phyloP scores from a whole-genome alignment of 2,888 invertebrate species.

The Cryptus armator region DNA sequence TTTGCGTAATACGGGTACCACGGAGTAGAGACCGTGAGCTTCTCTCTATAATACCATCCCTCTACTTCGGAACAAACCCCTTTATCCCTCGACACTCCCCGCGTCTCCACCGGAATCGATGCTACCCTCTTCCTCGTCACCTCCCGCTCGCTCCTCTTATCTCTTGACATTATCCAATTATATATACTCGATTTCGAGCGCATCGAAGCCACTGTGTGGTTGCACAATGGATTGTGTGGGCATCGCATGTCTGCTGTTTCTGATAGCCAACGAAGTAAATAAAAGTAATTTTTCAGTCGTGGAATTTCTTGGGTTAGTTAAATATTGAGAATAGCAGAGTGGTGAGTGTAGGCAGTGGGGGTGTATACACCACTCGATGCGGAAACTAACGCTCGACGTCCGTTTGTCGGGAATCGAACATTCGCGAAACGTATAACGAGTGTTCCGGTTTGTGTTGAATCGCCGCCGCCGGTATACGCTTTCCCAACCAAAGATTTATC shows the following conservation, averaged over 20 bases:
- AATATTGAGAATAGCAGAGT: slow-evolving; percentile 24
- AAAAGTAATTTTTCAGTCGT: slow-evolving; percentile 9
- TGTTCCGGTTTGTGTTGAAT: slow-evolving; percentile 41
- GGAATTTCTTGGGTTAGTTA: slow-evolving; percentile 33
- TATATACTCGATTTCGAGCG: slow-evolving; percentile 35
- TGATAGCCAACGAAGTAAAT: neutral
- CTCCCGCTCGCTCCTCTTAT: neutral
- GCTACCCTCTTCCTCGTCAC: slow-evolving; percentile 11
- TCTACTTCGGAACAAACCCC: slow-evolving; percentile 21
- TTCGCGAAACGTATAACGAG: slow-evolving; percentile 63
- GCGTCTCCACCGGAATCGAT: neutral
- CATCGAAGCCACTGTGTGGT: slow-evolving; percentile 6
- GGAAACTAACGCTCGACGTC: slow-evolving; percentile 38
- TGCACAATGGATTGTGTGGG: neutral
- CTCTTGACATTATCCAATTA: slow-evolving; percentile 41
- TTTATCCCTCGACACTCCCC: slow-evolving; percentile 12
- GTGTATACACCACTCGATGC: slow-evolving; percentile 11
- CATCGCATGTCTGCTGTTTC: neutral
- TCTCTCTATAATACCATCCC: slow-evolving; percentile 24
- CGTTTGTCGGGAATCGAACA: slow-evolving; percentile 63
- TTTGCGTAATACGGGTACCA: slow-evolving; percentile 64
- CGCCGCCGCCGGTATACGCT: slow-evolving; percentile 25
- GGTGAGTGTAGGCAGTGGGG: slow-evolving; percentile 1
- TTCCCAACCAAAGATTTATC: slow-evolving; percentile 62
- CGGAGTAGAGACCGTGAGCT: slow-evolving; percentile 42